Percentiles rank a stretch among this genome's conserved stretches.
Conservation (phyloP, 2,888 invertebrate genomes). For the Drosophila mercatorum region DNA sequence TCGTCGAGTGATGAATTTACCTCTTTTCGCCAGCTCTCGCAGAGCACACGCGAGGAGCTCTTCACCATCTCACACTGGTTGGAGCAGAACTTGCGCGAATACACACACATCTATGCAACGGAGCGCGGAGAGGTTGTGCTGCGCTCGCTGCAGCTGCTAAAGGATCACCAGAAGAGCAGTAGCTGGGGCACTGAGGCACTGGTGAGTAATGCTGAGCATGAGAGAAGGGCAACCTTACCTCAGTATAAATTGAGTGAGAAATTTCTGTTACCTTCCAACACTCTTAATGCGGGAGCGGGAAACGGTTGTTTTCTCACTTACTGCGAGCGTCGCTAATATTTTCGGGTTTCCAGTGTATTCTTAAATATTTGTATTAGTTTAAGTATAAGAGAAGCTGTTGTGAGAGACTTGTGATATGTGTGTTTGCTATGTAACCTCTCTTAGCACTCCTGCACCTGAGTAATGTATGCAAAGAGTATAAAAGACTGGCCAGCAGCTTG, state of each 20-base stretch:
- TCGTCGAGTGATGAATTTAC: slow-evolving; percentile 86
- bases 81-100: slow-evolving; percentile 90
- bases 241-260: background rate
- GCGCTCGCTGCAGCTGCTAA: slow-evolving; percentile 90
- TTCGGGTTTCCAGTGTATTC: background rate
- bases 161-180: slow-evolving; percentile 91
- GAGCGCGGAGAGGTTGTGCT: slow-evolving; percentile 91
- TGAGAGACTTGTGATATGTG: background rate
- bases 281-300: background rate
- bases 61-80: slow-evolving; percentile 94
- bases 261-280: background rate
- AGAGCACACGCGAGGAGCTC: slow-evolving; percentile 89
- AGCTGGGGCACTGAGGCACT: slow-evolving; percentile 91
- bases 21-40: slow-evolving; percentile 89
- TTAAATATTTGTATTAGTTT: background rate
- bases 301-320: background rate
- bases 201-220: slow-evolving; percentile 84
- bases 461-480: background rate
- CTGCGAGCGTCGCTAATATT: background rate
- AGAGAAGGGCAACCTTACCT: background rate
- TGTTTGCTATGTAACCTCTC: background rate
- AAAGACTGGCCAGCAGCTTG: too few species aligned
- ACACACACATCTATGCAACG: slow-evolving; percentile 90
- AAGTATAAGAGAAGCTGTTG: background rate
- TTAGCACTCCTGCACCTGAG: background rate